Percentiles rank a stretch among this genome's conserved stretches.
These are phyloP conservation scores for Sebastes itinus DNA, from an alignment of 2,797 vertebrate genomes.

Conservation along the genomic window DNA sequence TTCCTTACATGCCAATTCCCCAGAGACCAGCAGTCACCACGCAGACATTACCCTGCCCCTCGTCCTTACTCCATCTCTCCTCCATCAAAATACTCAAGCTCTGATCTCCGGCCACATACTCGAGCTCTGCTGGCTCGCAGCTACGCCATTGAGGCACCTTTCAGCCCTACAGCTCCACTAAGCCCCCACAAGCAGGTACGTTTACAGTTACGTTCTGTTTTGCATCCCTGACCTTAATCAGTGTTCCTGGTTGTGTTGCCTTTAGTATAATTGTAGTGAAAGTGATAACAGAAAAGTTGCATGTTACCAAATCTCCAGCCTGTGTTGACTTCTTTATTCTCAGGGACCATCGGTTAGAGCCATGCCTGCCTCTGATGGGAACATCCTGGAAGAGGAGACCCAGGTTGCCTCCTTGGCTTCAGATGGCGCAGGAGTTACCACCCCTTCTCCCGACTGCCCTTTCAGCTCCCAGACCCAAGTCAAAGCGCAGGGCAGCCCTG, in stretches of 20 bases:
- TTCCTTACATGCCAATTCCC: slow-evolving; percentile 42
- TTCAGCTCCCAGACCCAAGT: slow-evolving; percentile 63
- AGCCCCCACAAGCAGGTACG: slow-evolving; percentile 36
- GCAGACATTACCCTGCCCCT: slow-evolving; percentile 43
- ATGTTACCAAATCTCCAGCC: background rate
- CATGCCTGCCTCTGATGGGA: slow-evolving; percentile 46
- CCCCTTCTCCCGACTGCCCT: slow-evolving; percentile 42
- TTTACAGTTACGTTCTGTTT: background rate
- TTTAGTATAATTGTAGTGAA: background rate
- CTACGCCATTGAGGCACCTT: slow-evolving; percentile 63
- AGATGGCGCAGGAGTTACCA: slow-evolving; percentile 43
- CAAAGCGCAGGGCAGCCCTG: slow-evolving; percentile 17
- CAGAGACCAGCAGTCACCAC: slow-evolving; percentile 80
- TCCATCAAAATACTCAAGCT: slow-evolving; percentile 73
- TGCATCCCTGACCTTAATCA: background rate
- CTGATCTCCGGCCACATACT: slow-evolving; percentile 70
- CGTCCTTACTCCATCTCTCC: slow-evolving; percentile 62
- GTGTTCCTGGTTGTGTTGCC: background rate
- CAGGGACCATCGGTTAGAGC: slow-evolving; percentile 41
- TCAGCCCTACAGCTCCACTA: slow-evolving; percentile 32
- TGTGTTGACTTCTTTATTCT: background rate
- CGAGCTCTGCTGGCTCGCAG: slow-evolving; percentile 61
- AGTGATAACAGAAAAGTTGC: background rate
- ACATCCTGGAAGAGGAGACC: slow-evolving; percentile 37
- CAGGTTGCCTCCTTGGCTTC: slow-evolving; percentile 45